Evolutionary conservation across 1,140 invertebrate species (phyloP), one percentile per base, ranked within the genome.

Genomic region (Drosophila santomea): DNA sequence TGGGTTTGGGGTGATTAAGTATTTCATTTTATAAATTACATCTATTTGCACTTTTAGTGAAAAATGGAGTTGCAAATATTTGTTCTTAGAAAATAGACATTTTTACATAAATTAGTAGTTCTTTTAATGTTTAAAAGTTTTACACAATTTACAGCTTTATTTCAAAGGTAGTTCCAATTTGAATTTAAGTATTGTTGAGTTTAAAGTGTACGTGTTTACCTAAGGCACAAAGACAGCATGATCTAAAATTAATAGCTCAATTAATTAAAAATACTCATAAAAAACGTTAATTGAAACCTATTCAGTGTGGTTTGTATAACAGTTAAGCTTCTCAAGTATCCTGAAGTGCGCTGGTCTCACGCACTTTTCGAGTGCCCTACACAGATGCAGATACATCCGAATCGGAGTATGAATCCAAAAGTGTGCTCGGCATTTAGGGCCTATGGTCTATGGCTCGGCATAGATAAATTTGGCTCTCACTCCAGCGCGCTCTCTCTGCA

Each of bases 401-500:
- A 3, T 20, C 4, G 2, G 10, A 44, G n/a, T 35, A 15, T 2
- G 17, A 44, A 28, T 35, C 25, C 68, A 52, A 59, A 3, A 17
- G 38, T 50, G 38, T 20, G 45, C 55, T 58, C 41, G 57, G 11
- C 56, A 72, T 60, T 55, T 28, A 32, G 44, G 44, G 4, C 14
- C 20, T 47, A 11, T 5, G 25, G 28, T 32, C 45, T 48, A 66
- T 66, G n/a, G n/a, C 23, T 51, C 50, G 50, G 36, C 71, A 75
- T 81, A 58, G 74, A 63, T 61, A 73, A 41, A 25, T 54, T 55
- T n/a, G 28, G 28, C 48, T 38, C 41, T 66, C 58, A 50, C 20
- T 50, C 25, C 11, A 28, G 48, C 48, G 48, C 25, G 23, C 47
- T 47, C 54, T 47, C 54, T 54, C 54, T 54, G 54, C 57, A 32